A percentile compares a stretch with the other conserved stretches of the same genome.
phyloP scores from a whole-genome alignment of 1,140 invertebrate genomes.

The Drosophila gunungcola region DNA sequence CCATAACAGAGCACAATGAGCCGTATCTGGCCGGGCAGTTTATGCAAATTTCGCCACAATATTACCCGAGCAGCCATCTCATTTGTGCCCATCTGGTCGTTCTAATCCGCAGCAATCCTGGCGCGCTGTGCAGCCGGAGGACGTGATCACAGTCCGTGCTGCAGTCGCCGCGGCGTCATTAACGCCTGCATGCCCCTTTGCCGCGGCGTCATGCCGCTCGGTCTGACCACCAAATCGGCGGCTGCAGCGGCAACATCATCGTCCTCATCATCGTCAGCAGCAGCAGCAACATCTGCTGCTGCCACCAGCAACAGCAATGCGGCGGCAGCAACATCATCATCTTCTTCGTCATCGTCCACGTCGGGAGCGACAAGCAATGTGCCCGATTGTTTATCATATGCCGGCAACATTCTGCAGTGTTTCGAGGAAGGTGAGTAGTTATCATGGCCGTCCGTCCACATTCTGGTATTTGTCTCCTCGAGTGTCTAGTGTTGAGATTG shows the following conservation, averaged over 20 bases:
- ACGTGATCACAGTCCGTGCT: constrained; percentile 91
- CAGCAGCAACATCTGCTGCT: constrained; percentile 35
- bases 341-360: constrained; percentile 25
- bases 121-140: constrained; percentile 89
- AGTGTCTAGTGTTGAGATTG: constrained; percentile 8
- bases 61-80: constrained; percentile 40
- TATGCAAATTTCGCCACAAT: constrained; percentile 86
- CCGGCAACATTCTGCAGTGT: constrained; percentile 93
- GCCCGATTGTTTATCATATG: constrained; percentile 89
- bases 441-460: constrained; percentile 10
- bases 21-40: constrained; percentile 33
- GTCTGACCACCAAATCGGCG: constrained; percentile 65
- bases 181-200: constrained; percentile 89
- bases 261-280: constrained; percentile 8
- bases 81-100: constrained; percentile 15
- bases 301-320: constrained; percentile 38
- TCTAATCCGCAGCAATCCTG: constrained; percentile 63
- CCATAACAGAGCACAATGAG: constrained; percentile 53
- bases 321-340: constrained; percentile 29
- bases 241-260: constrained; percentile 38
- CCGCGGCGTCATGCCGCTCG: constrained; percentile 88
- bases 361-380: constrained; percentile 43
- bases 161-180: constrained; percentile 90
- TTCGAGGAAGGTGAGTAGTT: constrained; percentile 90
- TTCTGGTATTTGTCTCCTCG: constrained; percentile 5